Evolutionary conservation across 2,797 vertebrate species (phyloP).

Genomic region (Enteromius viviparus): DNA sequence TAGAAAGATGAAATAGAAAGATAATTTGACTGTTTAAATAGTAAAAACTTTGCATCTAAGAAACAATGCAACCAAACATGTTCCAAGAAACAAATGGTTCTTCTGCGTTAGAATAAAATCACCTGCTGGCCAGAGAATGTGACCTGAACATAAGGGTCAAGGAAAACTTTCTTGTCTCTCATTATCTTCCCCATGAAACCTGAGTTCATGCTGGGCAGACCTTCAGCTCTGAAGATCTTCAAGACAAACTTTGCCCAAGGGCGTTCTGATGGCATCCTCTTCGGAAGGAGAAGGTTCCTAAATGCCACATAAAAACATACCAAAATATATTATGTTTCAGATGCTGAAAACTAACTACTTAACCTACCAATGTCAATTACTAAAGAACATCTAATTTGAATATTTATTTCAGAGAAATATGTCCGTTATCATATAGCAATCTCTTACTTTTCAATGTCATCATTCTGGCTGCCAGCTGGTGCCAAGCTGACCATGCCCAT

Average conservation of each 20-base stretch:
- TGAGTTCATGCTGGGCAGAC: conserved; percentile 85
- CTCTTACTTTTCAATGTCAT: conserved; percentile 89
- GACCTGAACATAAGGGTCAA: conserved; percentile 88
- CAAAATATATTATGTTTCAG: neutral
- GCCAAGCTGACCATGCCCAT: conserved; percentile 75
- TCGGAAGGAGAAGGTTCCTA: conserved; percentile 91
- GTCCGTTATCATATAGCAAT: neutral
- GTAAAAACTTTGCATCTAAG: neutral
- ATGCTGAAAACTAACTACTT: neutral
- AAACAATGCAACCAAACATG: conserved; percentile 1
- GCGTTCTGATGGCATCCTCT: conserved; percentile 83
- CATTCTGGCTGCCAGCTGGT: conserved; percentile 70
- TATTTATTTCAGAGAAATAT: neutral
- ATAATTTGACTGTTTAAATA: conserved; percentile 33
- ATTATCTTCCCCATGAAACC: conserved; percentile 89
- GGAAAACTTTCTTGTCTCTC: conserved; percentile 84
- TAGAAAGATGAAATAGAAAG: neutral
- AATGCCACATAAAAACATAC: conserved; percentile 10
- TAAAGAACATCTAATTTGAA: neutral
- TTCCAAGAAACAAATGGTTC: no score
- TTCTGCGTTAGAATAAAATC: conserved; percentile 19
- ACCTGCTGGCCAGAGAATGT: conserved; percentile 93
- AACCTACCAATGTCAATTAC: neutral
- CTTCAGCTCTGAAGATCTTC: conserved; percentile 86
- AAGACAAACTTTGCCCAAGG: conserved; percentile 90